Conservation (phyloP, 2,888 invertebrate genomes). For the Dioctria rufipes region DNA sequence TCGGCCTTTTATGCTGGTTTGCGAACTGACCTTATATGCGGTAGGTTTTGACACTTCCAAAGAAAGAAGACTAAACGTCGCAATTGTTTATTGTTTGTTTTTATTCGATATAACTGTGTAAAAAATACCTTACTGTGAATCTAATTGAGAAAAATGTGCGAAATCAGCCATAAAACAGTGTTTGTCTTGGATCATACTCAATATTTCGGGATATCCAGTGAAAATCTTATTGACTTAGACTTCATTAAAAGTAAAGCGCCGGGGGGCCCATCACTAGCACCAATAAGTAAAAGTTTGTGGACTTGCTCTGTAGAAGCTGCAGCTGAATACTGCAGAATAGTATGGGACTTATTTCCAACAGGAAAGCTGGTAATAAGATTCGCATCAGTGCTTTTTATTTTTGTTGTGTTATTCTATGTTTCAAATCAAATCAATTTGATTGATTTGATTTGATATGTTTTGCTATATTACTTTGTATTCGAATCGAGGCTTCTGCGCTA, state of each 20-base stretch:
- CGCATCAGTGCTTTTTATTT: background rate
- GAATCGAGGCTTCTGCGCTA: no score
- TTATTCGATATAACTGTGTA: no score
- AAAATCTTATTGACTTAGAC: constrained; percentile 69
- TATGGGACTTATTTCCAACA: constrained; percentile 96
- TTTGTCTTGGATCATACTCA: constrained; percentile 96
- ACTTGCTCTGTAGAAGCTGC: constrained; percentile 96
- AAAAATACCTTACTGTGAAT: background rate
- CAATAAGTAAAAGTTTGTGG: constrained; percentile 95
- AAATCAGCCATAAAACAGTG: constrained; percentile 91
- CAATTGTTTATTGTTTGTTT: no score
- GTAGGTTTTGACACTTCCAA: no score
- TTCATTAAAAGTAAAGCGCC: constrained; percentile 75
- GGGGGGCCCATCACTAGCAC: constrained; percentile 83
- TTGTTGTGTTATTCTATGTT: no score
- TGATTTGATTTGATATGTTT: no score
- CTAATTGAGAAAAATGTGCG: constrained; percentile 57
- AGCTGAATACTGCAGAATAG: constrained; percentile 95
- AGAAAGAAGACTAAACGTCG: no score
- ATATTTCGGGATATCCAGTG: constrained; percentile 82
- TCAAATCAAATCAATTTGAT: no score
- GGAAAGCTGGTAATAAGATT: constrained; percentile 81
- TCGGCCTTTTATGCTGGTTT: no score
- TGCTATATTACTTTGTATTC: no score
- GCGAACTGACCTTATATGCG: no score